Conservation (phyloP, 1,140 invertebrate genomes). For the Drosophila setifemur region DNA sequence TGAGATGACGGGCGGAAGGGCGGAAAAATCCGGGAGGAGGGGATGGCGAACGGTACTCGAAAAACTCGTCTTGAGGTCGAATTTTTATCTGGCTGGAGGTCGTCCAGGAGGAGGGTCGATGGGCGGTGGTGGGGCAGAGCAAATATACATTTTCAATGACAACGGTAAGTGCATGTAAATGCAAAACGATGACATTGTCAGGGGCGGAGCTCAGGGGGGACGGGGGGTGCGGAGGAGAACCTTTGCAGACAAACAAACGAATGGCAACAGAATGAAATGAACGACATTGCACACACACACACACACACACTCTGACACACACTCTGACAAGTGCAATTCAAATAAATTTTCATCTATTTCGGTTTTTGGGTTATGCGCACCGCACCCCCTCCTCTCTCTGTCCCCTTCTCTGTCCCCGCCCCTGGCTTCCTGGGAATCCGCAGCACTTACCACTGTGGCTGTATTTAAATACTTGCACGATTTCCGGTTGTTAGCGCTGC, state of each 20-base stretch:
- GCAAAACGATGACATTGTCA: conserved; percentile 49
- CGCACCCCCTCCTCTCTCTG: too few relatives aligned
- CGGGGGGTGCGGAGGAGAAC: not conserved
- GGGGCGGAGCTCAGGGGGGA: not conserved
- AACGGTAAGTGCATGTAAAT: conserved; percentile 79
- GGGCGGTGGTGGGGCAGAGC: conserved; percentile 1
- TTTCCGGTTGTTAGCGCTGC: conserved; percentile 74
- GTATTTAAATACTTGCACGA: conserved; percentile 78
- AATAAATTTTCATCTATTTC: conserved; percentile 76
- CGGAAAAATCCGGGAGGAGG: not conserved
- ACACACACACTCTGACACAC: not conserved
- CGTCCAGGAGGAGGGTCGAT: not conserved
- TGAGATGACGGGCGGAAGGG: conserved; percentile 5
- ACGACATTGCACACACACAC: conserved; percentile 18
- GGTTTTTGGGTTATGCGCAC: conserved; percentile 66
- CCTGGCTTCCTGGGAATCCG: conserved; percentile 5
- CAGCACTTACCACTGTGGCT: conserved; percentile 64
- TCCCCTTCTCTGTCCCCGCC: not conserved
- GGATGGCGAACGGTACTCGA: not conserved
- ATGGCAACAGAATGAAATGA: conserved; percentile 25
- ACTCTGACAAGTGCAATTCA: conserved; percentile 40
- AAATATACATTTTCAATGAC: conserved; percentile 77
- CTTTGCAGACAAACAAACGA: not conserved
- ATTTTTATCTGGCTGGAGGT: conserved; percentile 20
- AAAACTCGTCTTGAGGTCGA: conserved; percentile 30